phyloP scores from a whole-genome alignment of 92 coral and sea anemone species.

The Umimayanthus chanpuru region DNA sequence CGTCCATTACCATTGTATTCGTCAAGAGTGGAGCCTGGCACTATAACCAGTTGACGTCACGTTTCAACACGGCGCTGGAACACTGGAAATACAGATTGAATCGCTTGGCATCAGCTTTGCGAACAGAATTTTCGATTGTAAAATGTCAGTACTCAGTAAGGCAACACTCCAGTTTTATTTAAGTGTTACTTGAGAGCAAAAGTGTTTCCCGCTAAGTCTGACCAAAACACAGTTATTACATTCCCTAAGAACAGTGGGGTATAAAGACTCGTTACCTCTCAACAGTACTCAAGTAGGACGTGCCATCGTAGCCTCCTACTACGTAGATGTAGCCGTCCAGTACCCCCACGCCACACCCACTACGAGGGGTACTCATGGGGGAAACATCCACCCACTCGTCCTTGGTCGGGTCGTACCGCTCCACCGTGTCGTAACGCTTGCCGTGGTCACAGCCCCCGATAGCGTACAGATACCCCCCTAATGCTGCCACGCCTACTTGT shows the following conservation, averaged over 20 bases:
- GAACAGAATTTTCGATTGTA: too few relatives aligned
- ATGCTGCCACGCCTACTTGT: conserved; percentile 94
- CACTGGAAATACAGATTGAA: too few relatives aligned
- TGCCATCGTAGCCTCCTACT: conserved; percentile 98
- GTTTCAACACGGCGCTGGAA: too few relatives aligned
- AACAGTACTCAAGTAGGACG: conserved; percentile 91
- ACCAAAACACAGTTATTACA: background rate
- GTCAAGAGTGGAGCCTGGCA: too few relatives aligned
- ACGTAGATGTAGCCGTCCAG: conserved; percentile 95
- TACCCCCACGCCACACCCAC: conserved; percentile 99
- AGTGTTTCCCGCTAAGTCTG: background rate
- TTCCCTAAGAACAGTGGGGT: background rate
- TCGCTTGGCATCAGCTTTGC: too few relatives aligned
- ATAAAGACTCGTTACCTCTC: conserved; percentile 70
- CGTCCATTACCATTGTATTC: too few relatives aligned
- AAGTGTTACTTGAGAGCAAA: too few relatives aligned
- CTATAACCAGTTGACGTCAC: too few relatives aligned
- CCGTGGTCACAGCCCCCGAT: conserved; percentile 99
- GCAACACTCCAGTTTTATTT: too few relatives aligned
- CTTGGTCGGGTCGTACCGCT: conserved; percentile 87
- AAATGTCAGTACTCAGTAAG: too few relatives aligned
- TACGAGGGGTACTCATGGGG: conserved; percentile 95
- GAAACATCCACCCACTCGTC: conserved; percentile 92
- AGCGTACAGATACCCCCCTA: conserved; percentile 92
- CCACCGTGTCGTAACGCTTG: conserved; percentile 90